Base-by-base conservation (phyloP, 2,888 invertebrate species). In the Nycteola revayana region DNA sequence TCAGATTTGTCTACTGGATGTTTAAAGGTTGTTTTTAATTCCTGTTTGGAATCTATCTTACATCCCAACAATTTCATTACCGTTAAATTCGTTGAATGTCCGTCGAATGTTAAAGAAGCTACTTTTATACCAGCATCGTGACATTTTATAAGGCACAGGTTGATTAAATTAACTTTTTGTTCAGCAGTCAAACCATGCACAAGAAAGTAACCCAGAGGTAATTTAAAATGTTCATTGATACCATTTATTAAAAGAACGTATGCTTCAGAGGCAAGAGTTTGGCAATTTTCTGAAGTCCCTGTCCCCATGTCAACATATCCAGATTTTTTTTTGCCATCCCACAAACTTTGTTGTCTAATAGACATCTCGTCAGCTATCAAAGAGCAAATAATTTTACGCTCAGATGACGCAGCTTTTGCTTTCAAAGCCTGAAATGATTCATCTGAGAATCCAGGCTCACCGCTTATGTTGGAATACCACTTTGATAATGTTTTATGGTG, bases 61-160 rank as follows among this genome's bases (percentile, higher is more conserved):
- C 44, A 44, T 17, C 48, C 44, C 29, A 42, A 20, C 9, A 42
- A 6, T 8, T 32, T 30, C 0, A 36, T 39, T 17, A 36, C 35
- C 6, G n/a, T 30, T 11, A 49, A 21, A 23, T 49, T 49, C 7
- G 41, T 1, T 3, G 31, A 10, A 40, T 35, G 37, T 8, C 45
- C 49, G 20, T 44, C 48, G 21, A 44, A 44, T 1, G 54, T 59
- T 4, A 54, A 21, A 7, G 37, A 39, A 6, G 47, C 39, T 21
- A 56, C 26, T 4, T 50, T 39, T 2, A 52, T 44, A 0, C 50
- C 50, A 0, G 33, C 40, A 9, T 25, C 7, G 10, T 39, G 36
- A 10, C 47, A 48, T 35, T 44, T 20, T 21, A 25, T 46, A 1
- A 54, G 9, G 23, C 52, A 49, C 7, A 25, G 37, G 10, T 29